Percentiles rank a stretch among this genome's conserved stretches.
These are phyloP conservation scores for Erythrocebus patas DNA, from an alignment of 2,113 vertebrate species.

Conservation along the genomic window DNA sequence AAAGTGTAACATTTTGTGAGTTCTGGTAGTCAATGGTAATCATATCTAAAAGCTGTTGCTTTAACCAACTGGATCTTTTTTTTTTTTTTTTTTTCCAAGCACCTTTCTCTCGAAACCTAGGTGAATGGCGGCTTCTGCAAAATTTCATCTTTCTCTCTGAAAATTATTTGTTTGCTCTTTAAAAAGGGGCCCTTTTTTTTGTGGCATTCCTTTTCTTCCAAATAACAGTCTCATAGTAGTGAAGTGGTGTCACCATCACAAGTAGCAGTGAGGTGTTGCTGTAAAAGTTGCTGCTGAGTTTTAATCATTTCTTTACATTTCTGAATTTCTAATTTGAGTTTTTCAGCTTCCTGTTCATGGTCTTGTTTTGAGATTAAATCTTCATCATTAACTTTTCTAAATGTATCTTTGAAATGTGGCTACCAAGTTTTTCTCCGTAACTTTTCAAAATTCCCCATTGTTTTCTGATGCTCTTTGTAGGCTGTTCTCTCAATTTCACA, in stretches of 20 bases:
- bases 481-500: conserved; percentile 91
- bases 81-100: conserved; percentile 90
- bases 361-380: conserved; percentile 88
- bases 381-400: conserved; percentile 80
- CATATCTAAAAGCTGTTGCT: conserved; percentile 94
- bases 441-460: conserved; percentile 95
- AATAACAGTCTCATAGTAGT: conserved; percentile 92
- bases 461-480: conserved; percentile 94
- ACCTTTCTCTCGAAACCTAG: conserved; percentile 90
- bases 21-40: conserved; percentile 89
- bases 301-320: conserved; percentile 94
- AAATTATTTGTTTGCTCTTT: conserved; percentile 92
- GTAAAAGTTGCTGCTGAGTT: conserved; percentile 92
- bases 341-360: conserved; percentile 91
- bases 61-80: conserved; percentile 91
- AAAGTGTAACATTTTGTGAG: conserved; percentile 84
- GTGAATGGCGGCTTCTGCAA: conserved; percentile 95
- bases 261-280: conserved; percentile 90
- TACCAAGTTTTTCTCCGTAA: conserved; percentile 93
- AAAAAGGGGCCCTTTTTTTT: conserved; percentile 93
- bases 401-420: conserved; percentile 89
- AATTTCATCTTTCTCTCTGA: conserved; percentile 92
- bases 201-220: conserved; percentile 93
- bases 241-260: conserved; percentile 92
- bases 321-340: conserved; percentile 91